Evolutionary conservation across 2,797 vertebrate species (phyloP), one percentile per base, ranked within the genome.

Genomic region (Cyclopterus lumpus): DNA sequence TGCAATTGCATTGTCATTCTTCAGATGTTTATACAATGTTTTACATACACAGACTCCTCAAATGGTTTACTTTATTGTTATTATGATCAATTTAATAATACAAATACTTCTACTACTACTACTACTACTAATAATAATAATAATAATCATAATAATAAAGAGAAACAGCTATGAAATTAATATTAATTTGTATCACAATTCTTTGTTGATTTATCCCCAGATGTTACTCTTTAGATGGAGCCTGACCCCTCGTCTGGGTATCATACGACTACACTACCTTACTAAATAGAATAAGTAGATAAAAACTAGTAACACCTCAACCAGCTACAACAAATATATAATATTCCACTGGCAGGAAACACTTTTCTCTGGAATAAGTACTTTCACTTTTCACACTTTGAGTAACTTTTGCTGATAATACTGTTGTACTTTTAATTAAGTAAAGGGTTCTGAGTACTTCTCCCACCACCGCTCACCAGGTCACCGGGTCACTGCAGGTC

Each of bases 401-500:
- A 24, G 1, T 18, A 59, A 6, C 11, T 8, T 44, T 24, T 24
- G 8, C 20, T 34, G 4, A 5, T 28, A 18, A 1, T 18, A 38
- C 6, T 26, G 28, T 5, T 49, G 32, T 8, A 22, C 14, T 40
- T 46, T 8, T 62, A 28, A 24, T 59, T 22, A 8, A 30, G 15
- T 34, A 7, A 62, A 1, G 1, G 4, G 20, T 10, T 28, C 8
- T 2, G n/a, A 51, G 34, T 28, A 20, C 42, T 58, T 53, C 40
- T 26, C 32, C 24, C 48, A 48, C 12, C 28, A 8, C 6, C 8
- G 20, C 48, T n/a, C 46, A 49, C 38, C 24, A 36, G 38, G 12
- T 70, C 63, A 59, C 63, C 93, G 93, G 69, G 55, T 69, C 71
- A 57, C 93, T 77, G 73, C 95, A 96, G 96, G 96, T 96, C 96